Conservation (phyloP, 2,888 invertebrate species). For the Euzophera pinguis region DNA sequence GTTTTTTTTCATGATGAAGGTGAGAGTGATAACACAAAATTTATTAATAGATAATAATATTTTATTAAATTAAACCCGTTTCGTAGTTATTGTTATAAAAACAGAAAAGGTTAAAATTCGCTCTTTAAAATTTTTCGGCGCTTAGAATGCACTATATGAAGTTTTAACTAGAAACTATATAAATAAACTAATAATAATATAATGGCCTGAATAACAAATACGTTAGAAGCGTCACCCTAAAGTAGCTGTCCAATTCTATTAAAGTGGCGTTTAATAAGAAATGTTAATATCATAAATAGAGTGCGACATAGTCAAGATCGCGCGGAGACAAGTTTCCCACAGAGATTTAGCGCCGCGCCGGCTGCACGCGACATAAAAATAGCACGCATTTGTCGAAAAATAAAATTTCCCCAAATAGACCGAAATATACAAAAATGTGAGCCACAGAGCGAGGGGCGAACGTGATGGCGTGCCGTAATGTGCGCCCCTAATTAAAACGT, state of each 20-base stretch:
- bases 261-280: slow-evolving; percentile 23
- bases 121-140: too few species aligned
- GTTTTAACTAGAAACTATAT: too few species aligned
- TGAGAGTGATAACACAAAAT: too few species aligned
- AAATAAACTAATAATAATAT: too few species aligned
- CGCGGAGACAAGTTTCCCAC: slow-evolving; percentile 69
- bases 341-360: slow-evolving; percentile 75
- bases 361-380: slow-evolving; percentile 77
- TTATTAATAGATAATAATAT: too few species aligned
- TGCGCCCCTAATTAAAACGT: slow-evolving; percentile 80
- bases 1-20: too few species aligned
- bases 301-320: slow-evolving; percentile 35
- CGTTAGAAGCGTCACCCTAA: slow-evolving; percentile 15
- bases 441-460: slow-evolving; percentile 74
- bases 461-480: slow-evolving; percentile 77
- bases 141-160: too few species aligned
- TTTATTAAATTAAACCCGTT: too few species aligned
- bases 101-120: too few species aligned
- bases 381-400: slow-evolving; percentile 78
- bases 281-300: slow-evolving; percentile 31
- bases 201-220: too few species aligned
- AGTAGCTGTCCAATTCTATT: slow-evolving; percentile 19
- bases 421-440: slow-evolving; percentile 79
- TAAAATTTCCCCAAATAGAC: slow-evolving; percentile 79
- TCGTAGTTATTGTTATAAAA: too few species aligned